Evolutionary conservation across 53 echinoderm and acorn worm species (phyloP), one percentile per base, ranked within the genome.

Genomic region (Apostichopus leukothele): DNA sequence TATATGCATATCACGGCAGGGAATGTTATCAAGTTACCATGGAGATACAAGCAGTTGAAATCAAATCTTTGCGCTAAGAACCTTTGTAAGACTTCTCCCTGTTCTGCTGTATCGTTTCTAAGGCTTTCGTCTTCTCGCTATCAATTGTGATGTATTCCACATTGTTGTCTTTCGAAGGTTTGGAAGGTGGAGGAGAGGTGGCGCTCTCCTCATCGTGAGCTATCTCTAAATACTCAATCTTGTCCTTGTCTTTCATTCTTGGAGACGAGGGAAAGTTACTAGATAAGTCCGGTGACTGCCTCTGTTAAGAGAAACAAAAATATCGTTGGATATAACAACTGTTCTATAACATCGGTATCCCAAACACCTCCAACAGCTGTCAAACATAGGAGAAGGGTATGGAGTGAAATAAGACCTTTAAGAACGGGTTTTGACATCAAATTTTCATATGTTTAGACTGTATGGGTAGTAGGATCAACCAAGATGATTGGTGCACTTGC

Each of bases 91-190:
- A 78, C 86, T 96, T 91, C 67, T 98, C 94, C 68, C 94, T 90
- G 54, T 89, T 89, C 27, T 89, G 88, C 76, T 86, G 92, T 50
- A 93, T 93, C 20, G 93, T 87, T 88, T 93, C 89, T 9, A 98
- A 88, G 14, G 95, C 96, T 83, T 94, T 94, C 5, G 94, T 98
- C 88, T 92, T 91, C 88, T 96, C 90, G 76, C 90, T 73, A 52
- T 98, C 98, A 55, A 96, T 88, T 75, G 93, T 91, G 76, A 95
- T 92, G 89, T 96, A 96, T 61, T 96, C 95, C 90, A 93, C 93
- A 52, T 92, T 91, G 78, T 89, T 92, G 7, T 90, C 74, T 74
- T 91, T 93, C 18, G 93, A 90, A 1, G 96, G 95, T 75, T 91
- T 94, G 1, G 95, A 83, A 22, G 79, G 90, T 5, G 90, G 83